Evolutionary conservation across 2,113 vertebrate genomes (phyloP).

Genomic region (Melanocharis versteri): DNA sequence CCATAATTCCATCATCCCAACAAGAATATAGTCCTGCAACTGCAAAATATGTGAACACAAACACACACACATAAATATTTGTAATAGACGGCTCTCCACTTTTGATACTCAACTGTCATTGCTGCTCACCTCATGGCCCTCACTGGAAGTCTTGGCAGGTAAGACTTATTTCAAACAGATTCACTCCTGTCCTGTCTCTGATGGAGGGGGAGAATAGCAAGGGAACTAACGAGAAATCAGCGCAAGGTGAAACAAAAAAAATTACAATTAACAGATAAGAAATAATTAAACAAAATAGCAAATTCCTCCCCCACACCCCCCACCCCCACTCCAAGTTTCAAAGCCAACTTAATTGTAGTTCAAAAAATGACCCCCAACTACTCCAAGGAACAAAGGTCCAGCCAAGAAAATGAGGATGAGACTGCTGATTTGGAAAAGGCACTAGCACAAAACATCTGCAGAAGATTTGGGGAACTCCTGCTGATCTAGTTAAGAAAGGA

Average conservation of each 20-base stretch:
- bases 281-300: not conserved
- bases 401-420: not conserved
- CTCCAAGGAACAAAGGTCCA: not conserved
- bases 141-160: not conserved
- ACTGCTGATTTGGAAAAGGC: not conserved
- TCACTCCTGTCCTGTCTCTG: not conserved
- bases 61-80: not conserved
- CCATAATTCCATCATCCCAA: not conserved
- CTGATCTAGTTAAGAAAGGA: not conserved
- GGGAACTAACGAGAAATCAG: not conserved
- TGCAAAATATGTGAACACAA: not conserved
- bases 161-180: not conserved
- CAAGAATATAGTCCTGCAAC: not conserved
- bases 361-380: not conserved
- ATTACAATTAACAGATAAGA: not conserved
- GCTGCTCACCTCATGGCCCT: not conserved
- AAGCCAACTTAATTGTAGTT: not conserved
- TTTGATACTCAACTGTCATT: not conserved
- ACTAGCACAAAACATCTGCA: not conserved
- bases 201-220: not conserved
- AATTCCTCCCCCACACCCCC: not conserved
- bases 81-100: not conserved
- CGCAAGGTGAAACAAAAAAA: not conserved
- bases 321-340: rapidly evolving
- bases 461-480: not conserved